A percentile compares a stretch with the other conserved stretches of the same genome.
Evolutionary conservation across 2,113 vertebrate species (phyloP).

Genomic region (Epinephelus fuscoguttatus): DNA sequence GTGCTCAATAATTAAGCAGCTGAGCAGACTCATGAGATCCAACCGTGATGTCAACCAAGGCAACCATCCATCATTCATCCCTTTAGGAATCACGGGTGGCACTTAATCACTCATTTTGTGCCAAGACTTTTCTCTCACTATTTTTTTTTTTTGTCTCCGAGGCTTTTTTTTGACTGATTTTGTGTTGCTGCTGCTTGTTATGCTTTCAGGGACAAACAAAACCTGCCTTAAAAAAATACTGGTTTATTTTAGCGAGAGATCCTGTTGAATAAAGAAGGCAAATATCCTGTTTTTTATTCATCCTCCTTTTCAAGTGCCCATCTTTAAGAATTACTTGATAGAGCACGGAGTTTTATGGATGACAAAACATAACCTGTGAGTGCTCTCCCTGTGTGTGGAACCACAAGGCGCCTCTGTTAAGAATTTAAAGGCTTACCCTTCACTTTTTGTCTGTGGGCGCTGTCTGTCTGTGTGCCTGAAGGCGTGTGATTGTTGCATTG

Average conservation of each 20-base stretch:
- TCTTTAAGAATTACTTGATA: conserved; percentile 22
- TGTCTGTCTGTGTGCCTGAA: conserved; percentile 69
- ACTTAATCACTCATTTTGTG: conserved; percentile 71
- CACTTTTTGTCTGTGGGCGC: conserved; percentile 61
- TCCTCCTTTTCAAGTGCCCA: neutral
- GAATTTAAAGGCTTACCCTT: conserved; percentile 52
- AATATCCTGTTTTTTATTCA: conserved; percentile 17
- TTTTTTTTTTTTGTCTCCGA: conserved; percentile 3
- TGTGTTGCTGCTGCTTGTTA: conserved; percentile 19
- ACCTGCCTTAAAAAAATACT: neutral
- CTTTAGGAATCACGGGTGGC: conserved; percentile 64
- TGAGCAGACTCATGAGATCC: conserved; percentile 59
- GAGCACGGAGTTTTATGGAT: neutral
- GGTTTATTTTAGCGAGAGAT: conserved; percentile 13
- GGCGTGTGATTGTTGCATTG: conserved; percentile 73
- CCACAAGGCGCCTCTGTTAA: conserved; percentile 12
- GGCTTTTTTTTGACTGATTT: conserved; percentile 34
- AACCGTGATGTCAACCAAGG: conserved; percentile 60
- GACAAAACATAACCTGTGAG: conserved; percentile 20
- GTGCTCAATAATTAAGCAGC: conserved; percentile 74
- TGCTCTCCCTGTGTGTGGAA: neutral
- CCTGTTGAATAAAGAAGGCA: conserved; percentile 45
- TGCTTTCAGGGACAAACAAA: neutral
- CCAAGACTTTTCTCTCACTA: conserved; percentile 24
- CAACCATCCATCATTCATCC: conserved; percentile 71